Percentiles rank a stretch among this genome's conserved stretches.
Evolutionary conservation across 2,113 vertebrate species (phyloP).

Genomic region (Podilymbus podiceps): DNA sequence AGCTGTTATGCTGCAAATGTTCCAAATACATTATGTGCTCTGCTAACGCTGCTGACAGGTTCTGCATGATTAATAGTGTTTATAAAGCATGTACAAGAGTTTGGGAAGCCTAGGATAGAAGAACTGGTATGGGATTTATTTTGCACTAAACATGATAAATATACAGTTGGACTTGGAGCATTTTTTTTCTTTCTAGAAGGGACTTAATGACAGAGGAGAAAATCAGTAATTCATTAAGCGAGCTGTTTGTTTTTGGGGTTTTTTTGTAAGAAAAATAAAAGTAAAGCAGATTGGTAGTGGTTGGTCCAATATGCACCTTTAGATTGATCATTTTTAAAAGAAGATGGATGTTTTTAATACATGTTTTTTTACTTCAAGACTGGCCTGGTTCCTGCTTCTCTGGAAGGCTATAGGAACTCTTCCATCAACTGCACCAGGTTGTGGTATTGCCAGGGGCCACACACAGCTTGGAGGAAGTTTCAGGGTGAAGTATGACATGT

Average conservation of each 20-base stretch:
- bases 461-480: neutral
- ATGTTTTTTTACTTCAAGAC: conserved; percentile 4
- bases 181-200: conserved; percentile 22
- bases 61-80: conserved; percentile 54
- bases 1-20: conserved; percentile 50
- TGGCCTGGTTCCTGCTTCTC: neutral
- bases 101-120: conserved; percentile 55
- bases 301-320: neutral
- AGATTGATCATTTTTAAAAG: conserved; percentile 9
- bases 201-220: conserved; percentile 52
- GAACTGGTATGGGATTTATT: conserved; percentile 44
- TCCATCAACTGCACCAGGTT: neutral
- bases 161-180: neutral
- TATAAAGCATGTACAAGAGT: conserved; percentile 45
- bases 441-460: neutral
- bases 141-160: conserved; percentile 53
- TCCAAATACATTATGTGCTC: conserved; percentile 52
- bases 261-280: conserved; percentile 39
- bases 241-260: conserved; percentile 46
- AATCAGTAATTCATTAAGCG: conserved; percentile 55
- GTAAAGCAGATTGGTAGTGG: neutral
- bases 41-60: conserved; percentile 35
- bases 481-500: neutral
- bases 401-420: neutral
- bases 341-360: conserved; percentile 30